These are phyloP conservation scores for Mystacornis crossleyi DNA, from an alignment of 2,113 vertebrate genomes.

Conservation along the genomic window DNA sequence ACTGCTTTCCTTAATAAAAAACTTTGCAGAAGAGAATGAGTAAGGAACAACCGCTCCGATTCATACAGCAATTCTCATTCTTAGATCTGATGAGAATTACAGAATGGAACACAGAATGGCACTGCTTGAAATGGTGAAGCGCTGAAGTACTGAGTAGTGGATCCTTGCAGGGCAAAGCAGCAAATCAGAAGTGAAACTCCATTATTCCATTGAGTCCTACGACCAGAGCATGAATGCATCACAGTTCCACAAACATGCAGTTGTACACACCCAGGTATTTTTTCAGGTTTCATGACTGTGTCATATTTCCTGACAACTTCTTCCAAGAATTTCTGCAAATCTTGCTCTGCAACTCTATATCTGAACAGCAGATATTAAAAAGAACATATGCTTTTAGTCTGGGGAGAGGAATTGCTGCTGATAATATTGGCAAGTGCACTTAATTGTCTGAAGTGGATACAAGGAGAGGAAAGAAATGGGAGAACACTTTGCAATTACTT, in stretches of 20 bases:
- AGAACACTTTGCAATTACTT: not conserved
- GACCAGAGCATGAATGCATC: not conserved
- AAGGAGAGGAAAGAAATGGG: not conserved
- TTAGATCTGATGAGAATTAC: not conserved
- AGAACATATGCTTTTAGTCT: not conserved
- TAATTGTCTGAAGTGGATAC: not conserved
- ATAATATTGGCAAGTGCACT: not conserved
- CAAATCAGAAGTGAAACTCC: not conserved
- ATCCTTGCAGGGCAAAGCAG: not conserved
- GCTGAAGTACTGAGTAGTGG: not conserved
- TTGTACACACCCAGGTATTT: rapidly evolving
- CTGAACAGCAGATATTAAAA: not conserved
- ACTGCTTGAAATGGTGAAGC: not conserved
- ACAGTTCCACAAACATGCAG: not conserved
- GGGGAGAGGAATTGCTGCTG: not conserved
- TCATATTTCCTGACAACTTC: not conserved
- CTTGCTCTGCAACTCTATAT: not conserved
- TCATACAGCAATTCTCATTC: not conserved
- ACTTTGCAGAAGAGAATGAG: not conserved
- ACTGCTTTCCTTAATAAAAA: not conserved
- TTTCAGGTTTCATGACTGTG: not conserved
- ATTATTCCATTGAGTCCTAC: not conserved
- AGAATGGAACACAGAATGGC: not conserved
- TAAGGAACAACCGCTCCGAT: not conserved
- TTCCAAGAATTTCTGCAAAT: not conserved